Evolutionary conservation across 1,140 invertebrate genomes (phyloP).

Genomic region (Scaptomyza hsui): DNA sequence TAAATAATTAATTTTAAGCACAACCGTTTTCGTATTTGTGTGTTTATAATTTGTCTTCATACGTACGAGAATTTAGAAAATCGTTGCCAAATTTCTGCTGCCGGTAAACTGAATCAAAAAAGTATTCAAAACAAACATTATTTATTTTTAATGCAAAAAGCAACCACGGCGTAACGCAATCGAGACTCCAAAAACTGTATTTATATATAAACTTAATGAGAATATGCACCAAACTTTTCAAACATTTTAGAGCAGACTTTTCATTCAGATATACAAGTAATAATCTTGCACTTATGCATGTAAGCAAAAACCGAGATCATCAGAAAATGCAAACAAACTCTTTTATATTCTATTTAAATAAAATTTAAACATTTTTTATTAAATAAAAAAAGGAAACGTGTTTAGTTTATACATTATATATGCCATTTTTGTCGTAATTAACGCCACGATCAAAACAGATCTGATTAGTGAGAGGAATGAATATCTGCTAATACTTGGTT

Average conservation of each 20-base stretch:
- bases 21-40: conserved; percentile 53
- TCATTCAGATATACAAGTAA: conserved; percentile 50
- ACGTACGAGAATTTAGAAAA: conserved; percentile 34
- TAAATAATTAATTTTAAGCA: conserved; percentile 63
- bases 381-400: conserved; percentile 67
- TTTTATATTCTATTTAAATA: conserved; percentile 82
- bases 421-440: conserved; percentile 52
- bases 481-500: conserved; percentile 66
- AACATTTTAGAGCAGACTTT: conserved; percentile 60
- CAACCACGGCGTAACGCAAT: conserved; percentile 39
- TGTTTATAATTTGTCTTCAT: conserved; percentile 28
- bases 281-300: conserved; percentile 46
- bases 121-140: conserved; percentile 55
- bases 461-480: conserved; percentile 56
- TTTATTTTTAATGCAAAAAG: conserved; percentile 18
- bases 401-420: conserved; percentile 39
- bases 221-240: conserved; percentile 53
- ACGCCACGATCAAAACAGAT: conserved; percentile 45
- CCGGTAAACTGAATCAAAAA: conserved; percentile 33
- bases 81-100: conserved; percentile 66
- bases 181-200: conserved; percentile 56
- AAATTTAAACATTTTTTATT: conserved; percentile 81
- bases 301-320: conserved; percentile 54
- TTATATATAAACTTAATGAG: conserved; percentile 51
- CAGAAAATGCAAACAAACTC: conserved; percentile 47